phyloP scores from a whole-genome alignment of 2,113 vertebrate species.

The Conger conger region DNA sequence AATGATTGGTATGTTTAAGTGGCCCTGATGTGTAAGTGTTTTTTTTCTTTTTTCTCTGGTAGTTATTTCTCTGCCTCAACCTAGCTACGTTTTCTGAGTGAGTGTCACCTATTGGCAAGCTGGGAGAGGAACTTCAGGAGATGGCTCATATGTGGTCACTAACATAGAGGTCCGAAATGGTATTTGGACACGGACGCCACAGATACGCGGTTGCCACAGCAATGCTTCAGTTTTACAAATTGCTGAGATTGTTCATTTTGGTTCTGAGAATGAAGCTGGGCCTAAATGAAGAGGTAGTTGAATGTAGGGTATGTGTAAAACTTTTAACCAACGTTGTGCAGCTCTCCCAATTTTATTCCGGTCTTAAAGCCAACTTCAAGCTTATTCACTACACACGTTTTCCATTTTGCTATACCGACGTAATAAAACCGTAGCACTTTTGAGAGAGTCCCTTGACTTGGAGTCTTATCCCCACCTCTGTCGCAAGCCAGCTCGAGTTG shows the following conservation, averaged over 20 bases:
- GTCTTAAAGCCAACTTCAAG: slow-evolving; percentile 27
- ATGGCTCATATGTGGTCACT: too few species aligned
- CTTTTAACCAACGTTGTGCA: neutral
- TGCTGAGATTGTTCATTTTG: neutral
- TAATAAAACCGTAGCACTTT: slow-evolving; percentile 51
- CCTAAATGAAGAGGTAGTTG: neutral
- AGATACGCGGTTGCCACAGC: neutral
- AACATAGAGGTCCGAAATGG: neutral
- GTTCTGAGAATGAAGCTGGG: neutral
- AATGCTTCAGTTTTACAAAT: too few species aligned
- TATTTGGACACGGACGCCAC: neutral
- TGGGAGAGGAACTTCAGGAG: too few species aligned
- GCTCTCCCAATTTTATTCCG: neutral
- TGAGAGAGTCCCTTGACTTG: slow-evolving; percentile 58
- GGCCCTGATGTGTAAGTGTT: too few species aligned
- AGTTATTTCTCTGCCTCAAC: too few species aligned
- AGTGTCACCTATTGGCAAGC: too few species aligned
- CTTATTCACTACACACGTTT: slow-evolving; percentile 34
- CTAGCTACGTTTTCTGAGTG: too few species aligned
- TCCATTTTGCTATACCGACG: neutral
- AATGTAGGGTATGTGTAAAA: neutral
- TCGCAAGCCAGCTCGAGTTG: slow-evolving; percentile 57
- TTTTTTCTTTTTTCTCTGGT: too few species aligned
- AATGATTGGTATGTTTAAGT: too few species aligned
- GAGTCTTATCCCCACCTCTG: slow-evolving; percentile 64